These are phyloP conservation scores for Melinaea marsaeus DNA, from an alignment of 2,888 invertebrate species.

Conservation along the genomic window DNA sequence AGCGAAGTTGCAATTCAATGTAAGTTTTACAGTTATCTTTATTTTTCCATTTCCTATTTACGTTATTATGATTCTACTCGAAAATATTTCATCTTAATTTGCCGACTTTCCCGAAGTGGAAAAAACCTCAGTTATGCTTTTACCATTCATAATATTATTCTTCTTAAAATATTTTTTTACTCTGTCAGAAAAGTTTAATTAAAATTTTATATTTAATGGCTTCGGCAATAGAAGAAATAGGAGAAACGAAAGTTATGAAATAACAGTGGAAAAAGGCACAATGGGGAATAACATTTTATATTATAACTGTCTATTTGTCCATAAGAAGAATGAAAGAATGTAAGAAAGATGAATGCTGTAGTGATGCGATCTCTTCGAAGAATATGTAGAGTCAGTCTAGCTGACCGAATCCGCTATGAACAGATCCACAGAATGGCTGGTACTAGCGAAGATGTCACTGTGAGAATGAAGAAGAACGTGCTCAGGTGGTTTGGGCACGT, in stretches of 20 bases:
- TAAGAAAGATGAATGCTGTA: no score
- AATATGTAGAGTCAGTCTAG: no score
- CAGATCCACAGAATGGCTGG: no score
- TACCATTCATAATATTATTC: slow-evolving; percentile 64
- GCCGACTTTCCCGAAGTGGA: slow-evolving; percentile 63
- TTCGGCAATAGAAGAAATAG: slow-evolving; percentile 51
- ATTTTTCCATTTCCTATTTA: slow-evolving; percentile 59
- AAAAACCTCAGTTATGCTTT: slow-evolving; percentile 66
- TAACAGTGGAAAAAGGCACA: slow-evolving; percentile 57
- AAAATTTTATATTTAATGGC: slow-evolving; percentile 61
- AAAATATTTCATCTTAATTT: slow-evolving; percentile 60
- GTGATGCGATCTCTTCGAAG: no score
- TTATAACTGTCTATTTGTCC: slow-evolving; percentile 57
- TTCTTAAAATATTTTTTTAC: slow-evolving; percentile 58
- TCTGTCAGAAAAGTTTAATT: slow-evolving; percentile 60
- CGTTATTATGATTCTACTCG: slow-evolving; percentile 60
- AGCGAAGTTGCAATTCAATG: slow-evolving; percentile 49
- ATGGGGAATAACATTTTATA: slow-evolving; percentile 53
- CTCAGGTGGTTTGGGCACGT: no score
- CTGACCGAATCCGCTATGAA: no score
- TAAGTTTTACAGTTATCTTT: slow-evolving; percentile 48
- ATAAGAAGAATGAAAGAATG: no score
- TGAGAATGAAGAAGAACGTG: no score
- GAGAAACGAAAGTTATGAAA: slow-evolving; percentile 53
- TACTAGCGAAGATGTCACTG: no score